Conservation (phyloP, 2,113 vertebrate genomes). For the Sitta europaea region DNA sequence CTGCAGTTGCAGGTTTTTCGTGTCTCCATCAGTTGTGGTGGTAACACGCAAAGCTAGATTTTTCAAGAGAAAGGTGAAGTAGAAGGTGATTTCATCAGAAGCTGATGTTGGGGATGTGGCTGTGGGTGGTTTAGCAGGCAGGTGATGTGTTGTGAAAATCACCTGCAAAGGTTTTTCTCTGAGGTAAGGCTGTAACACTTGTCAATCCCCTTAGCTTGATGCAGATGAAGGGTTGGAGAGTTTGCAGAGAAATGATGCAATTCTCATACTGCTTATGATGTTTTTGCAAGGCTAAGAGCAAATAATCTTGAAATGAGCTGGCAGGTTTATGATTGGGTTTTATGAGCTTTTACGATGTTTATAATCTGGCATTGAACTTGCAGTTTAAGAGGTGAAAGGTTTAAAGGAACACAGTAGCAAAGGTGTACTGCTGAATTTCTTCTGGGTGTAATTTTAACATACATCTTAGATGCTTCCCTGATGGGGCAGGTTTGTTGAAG, state of each 20-base stretch:
- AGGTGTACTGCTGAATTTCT: not conserved
- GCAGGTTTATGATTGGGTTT: conserved; percentile 60
- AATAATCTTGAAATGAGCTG: conserved; percentile 53
- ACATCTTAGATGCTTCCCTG: not conserved
- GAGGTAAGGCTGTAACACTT: not conserved
- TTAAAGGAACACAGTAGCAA: conserved; percentile 54
- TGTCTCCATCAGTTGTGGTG: not conserved
- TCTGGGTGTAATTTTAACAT: not conserved
- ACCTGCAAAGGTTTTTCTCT: not conserved
- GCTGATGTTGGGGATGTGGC: not conserved
- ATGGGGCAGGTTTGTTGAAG: not conserved
- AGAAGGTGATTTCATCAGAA: not conserved
- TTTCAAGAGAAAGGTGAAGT: not conserved
- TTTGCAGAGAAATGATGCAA: not conserved
- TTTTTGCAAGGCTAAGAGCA: conserved; percentile 36
- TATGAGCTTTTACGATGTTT: conserved; percentile 62
- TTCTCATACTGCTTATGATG: not conserved
- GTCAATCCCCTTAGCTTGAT: not conserved
- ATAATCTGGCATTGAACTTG: conserved; percentile 58
- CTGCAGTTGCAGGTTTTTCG: not conserved
- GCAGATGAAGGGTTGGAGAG: not conserved
- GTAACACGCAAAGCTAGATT: not conserved
- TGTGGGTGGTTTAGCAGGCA: not conserved
- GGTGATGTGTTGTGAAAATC: not conserved
- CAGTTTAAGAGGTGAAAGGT: conserved; percentile 60